Evolutionary conservation across 2,888 invertebrate species (phyloP), one percentile per base, ranked within the genome.

Genomic region (Belgica antarctica): DNA sequence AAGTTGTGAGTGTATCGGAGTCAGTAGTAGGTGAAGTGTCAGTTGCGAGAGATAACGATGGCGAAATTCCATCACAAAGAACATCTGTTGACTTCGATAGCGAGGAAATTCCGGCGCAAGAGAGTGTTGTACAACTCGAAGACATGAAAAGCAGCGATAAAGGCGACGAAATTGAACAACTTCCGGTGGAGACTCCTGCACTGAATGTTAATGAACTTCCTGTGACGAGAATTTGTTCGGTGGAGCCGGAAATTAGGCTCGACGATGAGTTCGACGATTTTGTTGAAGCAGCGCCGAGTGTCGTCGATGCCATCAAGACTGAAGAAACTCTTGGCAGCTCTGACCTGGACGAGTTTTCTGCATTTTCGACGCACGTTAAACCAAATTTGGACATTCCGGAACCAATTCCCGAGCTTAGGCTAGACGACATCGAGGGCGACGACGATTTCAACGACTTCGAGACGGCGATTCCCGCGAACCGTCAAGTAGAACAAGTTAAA

Each of bases 401-500:
- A 7, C 15, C 15, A 17, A 19, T 52, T 19, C 59, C 59, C 1
- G 59, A 59, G 25, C 59, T 59, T 12, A 59, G 27, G 3, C 22
- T 59, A 2, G 68, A 68, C 17, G 47, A 61, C 25, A 17, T n/a
- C 22, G 52, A 59, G 12, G 57, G 25, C 7, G 62, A 62, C 12
- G 62, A 62, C 22, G 34, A 34, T 22, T 62, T 34, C 36, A 34
- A 62, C 31, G 76, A 76, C 41, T 78, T 76, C 69, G 72, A 72
- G 5, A 72, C 73, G 2, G 63, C 72, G 47, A 57, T 71, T 46
- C 65, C 65, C n/a, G 15, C 47, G 15, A 17, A 65, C 47, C 24
- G 65, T 27, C 10, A 28, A n/a, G 19, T 47, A 19, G 31, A 68
- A 8, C 22, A 36, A 31, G 15, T 12, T 19, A 22, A 19, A 17